Base-by-base conservation (phyloP, 2,797 vertebrate species). In the Sebastes taczanowskii region DNA sequence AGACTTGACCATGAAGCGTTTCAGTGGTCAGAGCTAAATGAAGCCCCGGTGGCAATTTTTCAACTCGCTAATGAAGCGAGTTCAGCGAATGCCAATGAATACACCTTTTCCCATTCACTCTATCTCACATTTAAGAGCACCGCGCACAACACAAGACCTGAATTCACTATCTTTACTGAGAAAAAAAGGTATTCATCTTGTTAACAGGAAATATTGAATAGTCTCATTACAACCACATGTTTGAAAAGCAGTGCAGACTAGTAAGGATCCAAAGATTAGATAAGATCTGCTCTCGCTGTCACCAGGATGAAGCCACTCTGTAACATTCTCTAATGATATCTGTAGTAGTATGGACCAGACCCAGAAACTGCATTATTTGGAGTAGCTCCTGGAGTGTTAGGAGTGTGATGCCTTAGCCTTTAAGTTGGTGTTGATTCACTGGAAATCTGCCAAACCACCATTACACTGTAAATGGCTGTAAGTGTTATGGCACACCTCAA, bases 1-100 rank as follows among this genome's bases (percentile, higher is more conserved):
- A 73, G 66, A 71, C 70, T 78, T 82, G 82, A 82, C 84, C 74
- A 32, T 83, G 58, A 73, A 49, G 55, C 2, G 1, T 46, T 25
- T 35, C 38, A n/a, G 62, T 46, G 46, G 74, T 83, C 68, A 71
- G 29, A 69, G 42, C 25, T 23, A 53, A 84, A 75, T 65, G 46
- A 72, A 81, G 30, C 76, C 74, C 71, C 20, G 1, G 70, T 71
- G 77, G 71, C 49, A 38, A 67, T 32, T 32, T 66, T 38, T 84
- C 34, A 62, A 23, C 74, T 69, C 38, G 4, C 63, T 81, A 84
- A 85, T 81, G 69, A 83, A 77, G 78, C 5, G 2, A 60, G 67
- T 34, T 71, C 49, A 64, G 49, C 61, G 46, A 83, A 84, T 74
- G 46, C 53, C 73, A 58, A 83, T 69, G 25, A 78, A 32, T 5